phyloP scores from a whole-genome alignment of 1,140 invertebrate genomes.

The Drosophila grimshawi region DNA sequence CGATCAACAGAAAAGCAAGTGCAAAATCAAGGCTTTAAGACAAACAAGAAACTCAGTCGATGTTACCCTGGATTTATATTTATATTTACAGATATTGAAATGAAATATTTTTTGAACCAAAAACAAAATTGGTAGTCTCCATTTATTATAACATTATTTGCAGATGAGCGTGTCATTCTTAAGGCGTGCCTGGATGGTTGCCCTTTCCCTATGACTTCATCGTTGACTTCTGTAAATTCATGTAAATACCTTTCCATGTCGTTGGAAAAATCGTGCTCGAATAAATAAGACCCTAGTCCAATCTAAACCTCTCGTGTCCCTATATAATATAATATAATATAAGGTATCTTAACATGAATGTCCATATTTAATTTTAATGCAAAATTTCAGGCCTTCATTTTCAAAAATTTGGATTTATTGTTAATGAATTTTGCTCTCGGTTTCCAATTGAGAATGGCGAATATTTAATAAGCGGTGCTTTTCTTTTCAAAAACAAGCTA shows the following conservation, averaged over 20 bases:
- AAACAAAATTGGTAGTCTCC: too few species aligned
- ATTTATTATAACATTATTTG: not conserved
- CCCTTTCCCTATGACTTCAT: constrained; percentile 27
- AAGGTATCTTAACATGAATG: too few species aligned
- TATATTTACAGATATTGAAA: not conserved
- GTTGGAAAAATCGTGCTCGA: not conserved
- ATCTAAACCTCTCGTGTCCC: constrained; percentile 27
- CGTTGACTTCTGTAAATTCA: not conserved
- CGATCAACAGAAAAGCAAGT: not conserved
- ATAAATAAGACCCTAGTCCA: constrained; percentile 1
- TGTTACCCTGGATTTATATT: not conserved
- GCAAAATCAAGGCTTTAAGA: constrained; percentile 40
- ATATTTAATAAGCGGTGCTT: constrained; percentile 18
- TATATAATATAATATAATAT: constrained; percentile 21
- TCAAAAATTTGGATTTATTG: constrained; percentile 17
- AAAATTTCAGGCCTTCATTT: not conserved
- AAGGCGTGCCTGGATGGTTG: constrained; percentile 23
- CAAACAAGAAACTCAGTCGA: constrained; percentile 19
- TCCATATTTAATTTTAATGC: not conserved
- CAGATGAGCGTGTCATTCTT: constrained; percentile 14
- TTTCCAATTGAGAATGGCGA: constrained; percentile 43
- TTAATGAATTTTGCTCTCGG: constrained; percentile 13
- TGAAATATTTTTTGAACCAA: not conserved
- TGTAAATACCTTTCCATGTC: not conserved
- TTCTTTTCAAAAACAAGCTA: not conserved